Conservation (phyloP, 2,113 vertebrate species). For the Gracilinanus agilis region DNA sequence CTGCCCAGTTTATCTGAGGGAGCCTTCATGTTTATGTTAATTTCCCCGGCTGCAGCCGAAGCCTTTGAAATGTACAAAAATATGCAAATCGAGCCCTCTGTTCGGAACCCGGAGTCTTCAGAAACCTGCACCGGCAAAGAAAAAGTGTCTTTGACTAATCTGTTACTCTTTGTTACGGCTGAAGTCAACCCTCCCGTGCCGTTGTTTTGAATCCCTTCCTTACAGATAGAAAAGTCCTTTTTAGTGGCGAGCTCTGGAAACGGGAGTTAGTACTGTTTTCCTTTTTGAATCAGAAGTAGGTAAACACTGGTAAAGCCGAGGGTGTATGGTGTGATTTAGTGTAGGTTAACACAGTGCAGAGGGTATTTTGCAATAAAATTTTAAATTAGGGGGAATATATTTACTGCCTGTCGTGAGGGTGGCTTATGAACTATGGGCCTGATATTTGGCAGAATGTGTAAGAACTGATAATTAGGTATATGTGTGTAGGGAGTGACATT, state of each 20-base stretch:
- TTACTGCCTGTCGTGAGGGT: conserved; percentile 84
- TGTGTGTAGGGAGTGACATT: conserved; percentile 85
- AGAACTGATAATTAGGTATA: conserved; percentile 86
- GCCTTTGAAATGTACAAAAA: conserved; percentile 59
- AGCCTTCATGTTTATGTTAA: conserved; percentile 49
- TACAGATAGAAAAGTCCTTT: neutral
- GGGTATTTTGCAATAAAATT: conserved; percentile 87
- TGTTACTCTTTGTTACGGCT: conserved; percentile 50
- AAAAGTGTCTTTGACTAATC: conserved; percentile 40
- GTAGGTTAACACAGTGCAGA: conserved; percentile 83
- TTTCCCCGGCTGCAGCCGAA: conserved; percentile 32
- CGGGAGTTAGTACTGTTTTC: conserved; percentile 61
- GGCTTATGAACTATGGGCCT: conserved; percentile 86
- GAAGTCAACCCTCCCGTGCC: conserved; percentile 14
- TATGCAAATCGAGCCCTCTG: neutral
- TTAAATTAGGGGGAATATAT: conserved; percentile 86
- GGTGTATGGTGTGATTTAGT: conserved; percentile 83
- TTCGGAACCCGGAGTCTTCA: conserved; percentile 27
- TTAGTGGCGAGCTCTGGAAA: conserved; percentile 57
- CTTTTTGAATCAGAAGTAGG: conserved; percentile 75
- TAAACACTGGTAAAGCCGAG: conserved; percentile 78
- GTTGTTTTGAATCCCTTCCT: conserved; percentile 59
- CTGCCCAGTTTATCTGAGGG: conserved; percentile 63
- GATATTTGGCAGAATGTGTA: conserved; percentile 86
- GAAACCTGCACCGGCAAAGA: conserved; percentile 51